A percentile compares a stretch with the other conserved stretches of the same genome.
phyloP scores from a whole-genome alignment of 2,113 vertebrate genomes.

The Bos taurus region DNA sequence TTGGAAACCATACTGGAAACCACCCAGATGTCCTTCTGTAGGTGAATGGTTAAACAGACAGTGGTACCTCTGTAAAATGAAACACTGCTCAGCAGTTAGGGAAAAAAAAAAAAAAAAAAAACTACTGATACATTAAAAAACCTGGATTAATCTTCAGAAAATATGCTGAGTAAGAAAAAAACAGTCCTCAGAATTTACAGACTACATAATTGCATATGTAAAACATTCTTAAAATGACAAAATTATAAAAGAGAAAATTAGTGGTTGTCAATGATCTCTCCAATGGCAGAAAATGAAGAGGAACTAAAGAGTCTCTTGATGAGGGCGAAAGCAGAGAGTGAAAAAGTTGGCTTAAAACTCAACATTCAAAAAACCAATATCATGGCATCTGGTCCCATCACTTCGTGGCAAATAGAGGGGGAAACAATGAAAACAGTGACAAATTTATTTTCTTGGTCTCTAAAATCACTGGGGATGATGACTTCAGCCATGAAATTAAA shows the following conservation, averaged over 20 bases:
- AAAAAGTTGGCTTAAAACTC: background rate
- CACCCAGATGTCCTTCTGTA: background rate
- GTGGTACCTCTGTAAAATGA: background rate
- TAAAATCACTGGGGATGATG: background rate
- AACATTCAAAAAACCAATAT: background rate
- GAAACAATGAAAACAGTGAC: background rate
- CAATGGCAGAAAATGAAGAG: background rate
- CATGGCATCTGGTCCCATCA: background rate
- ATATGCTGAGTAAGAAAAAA: background rate
- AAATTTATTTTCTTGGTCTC: background rate
- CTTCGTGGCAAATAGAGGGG: background rate
- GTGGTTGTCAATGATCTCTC: background rate
- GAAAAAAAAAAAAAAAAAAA: background rate
- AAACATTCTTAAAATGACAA: background rate
- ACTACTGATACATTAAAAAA: background rate
- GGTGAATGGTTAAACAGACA: background rate
- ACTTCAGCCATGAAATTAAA: background rate
- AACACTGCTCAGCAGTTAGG: background rate
- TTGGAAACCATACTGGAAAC: background rate
- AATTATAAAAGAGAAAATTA: background rate
- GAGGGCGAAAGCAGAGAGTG: background rate
- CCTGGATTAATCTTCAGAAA: background rate
- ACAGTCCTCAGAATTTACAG: background rate
- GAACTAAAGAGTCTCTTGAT: background rate
- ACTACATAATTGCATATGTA: background rate